Evolutionary conservation across 2,113 vertebrate species (phyloP).

Genomic region (Brachirus orientalis): DNA sequence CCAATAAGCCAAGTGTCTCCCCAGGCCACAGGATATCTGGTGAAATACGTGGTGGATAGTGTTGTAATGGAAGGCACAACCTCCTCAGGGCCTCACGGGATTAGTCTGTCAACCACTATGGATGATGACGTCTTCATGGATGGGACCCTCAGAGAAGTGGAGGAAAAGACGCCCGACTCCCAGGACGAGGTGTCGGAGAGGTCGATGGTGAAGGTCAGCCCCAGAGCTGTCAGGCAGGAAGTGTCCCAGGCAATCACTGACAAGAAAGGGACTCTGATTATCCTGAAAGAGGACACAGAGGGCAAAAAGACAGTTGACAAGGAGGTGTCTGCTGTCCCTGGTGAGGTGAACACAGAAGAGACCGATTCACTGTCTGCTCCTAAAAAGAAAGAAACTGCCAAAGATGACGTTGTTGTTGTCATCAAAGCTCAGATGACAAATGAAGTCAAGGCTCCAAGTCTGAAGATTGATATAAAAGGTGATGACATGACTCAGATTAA

Average conservation of each 20-base stretch:
- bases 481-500: constrained; percentile 41
- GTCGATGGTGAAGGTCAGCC: constrained; percentile 76
- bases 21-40: constrained; percentile 86
- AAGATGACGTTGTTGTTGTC: constrained; percentile 20
- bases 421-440: constrained; percentile 8
- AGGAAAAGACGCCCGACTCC: constrained; percentile 85
- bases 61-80: constrained; percentile 84
- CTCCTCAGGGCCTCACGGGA: constrained; percentile 79
- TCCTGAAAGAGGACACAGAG: constrained; percentile 66
- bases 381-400: constrained; percentile 16
- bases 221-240: constrained; percentile 81
- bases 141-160: constrained; percentile 79
- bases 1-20: constrained; percentile 90
- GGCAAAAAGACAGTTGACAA: constrained; percentile 33
- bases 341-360: constrained; percentile 9
- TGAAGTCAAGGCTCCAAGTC: constrained; percentile 21
- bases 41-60: constrained; percentile 84
- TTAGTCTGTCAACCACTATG: constrained; percentile 82
- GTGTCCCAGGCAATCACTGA: constrained; percentile 81
- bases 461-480: constrained; percentile 49
- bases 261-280: constrained; percentile 79
- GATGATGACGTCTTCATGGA: constrained; percentile 86
- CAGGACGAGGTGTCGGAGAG: constrained; percentile 87
- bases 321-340: constrained; percentile 9
- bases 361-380: constrained; percentile 2